Percentiles rank a stretch among this genome's conserved stretches.
Conservation (phyloP, 2,888 invertebrate genomes). For the Glaucopsyche alexis region DNA sequence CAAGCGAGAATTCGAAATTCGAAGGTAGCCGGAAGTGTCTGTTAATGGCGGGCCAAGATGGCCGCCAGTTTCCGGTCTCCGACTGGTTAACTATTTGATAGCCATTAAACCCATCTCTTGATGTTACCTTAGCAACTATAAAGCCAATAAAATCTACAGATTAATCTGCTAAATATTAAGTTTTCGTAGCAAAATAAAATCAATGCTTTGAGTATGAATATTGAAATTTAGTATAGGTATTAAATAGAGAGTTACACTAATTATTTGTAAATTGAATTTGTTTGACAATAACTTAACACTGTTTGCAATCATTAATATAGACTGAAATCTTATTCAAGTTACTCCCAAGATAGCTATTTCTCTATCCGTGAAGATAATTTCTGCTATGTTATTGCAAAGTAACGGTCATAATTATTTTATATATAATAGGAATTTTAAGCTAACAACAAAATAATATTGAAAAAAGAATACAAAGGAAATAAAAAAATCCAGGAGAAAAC, state of each 20-base stretch:
- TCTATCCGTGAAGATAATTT: background rate
- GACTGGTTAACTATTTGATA: slow-evolving; percentile 25
- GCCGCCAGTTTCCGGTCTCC: slow-evolving; percentile 29
- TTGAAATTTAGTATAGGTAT: background rate
- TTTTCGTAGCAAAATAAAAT: background rate
- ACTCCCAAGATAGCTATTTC: background rate
- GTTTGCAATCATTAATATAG: background rate
- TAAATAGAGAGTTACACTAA: background rate
- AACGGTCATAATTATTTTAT: too few relatives aligned
- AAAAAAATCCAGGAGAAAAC: background rate
- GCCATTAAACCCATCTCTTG: slow-evolving; percentile 17
- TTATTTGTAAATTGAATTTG: background rate
- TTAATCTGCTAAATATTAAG: background rate
- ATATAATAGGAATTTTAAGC: too few relatives aligned
- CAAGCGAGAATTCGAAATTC: slow-evolving; percentile 4
- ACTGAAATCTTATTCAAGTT: background rate
- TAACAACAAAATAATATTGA: too few relatives aligned
- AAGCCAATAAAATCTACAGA: background rate
- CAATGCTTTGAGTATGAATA: background rate
- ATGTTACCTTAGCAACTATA: slow-evolving; percentile 3
- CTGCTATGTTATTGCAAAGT: too few relatives aligned
- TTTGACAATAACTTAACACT: background rate
- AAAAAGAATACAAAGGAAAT: too few relatives aligned
- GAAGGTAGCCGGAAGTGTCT: slow-evolving; percentile 27
- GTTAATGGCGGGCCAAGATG: slow-evolving; percentile 29